Evolutionary conservation across 2,888 invertebrate species (phyloP).

Genomic region (Parelbella ahira): DNA sequence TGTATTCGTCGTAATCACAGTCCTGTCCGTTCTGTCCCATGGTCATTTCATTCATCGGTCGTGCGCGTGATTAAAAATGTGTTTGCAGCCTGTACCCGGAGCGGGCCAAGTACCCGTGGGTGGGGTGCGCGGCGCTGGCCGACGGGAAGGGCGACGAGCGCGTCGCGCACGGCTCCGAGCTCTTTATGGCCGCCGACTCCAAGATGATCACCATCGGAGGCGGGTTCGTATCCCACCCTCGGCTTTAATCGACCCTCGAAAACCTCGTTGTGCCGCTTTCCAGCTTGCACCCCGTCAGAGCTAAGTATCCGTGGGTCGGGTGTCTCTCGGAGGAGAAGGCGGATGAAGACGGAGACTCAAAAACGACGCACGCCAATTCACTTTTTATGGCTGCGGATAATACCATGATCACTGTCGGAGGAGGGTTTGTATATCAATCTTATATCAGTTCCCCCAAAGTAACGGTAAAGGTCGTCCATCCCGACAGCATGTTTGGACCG

Average conservation of each 20-base stretch:
- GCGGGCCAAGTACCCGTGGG: conserved; percentile 96
- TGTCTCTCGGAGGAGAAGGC: conserved; percentile 82
- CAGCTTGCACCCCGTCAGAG: conserved; percentile 87
- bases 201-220: conserved; percentile 98
- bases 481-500: too few relatives aligned
- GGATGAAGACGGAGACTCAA: conserved; percentile 55
- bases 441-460: too few relatives aligned
- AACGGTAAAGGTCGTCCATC: too few relatives aligned
- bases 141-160: conserved; percentile 78
- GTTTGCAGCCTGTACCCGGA: conserved; percentile 87
- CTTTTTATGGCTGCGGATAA: conserved; percentile 97
- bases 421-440: conserved; percentile 87
- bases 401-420: conserved; percentile 95
- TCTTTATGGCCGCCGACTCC: conserved; percentile 97
- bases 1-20: too few relatives aligned
- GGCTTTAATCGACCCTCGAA: too few relatives aligned
- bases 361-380: conserved; percentile 86
- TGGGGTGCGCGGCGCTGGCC: conserved; percentile 82
- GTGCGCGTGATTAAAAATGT: conserved; percentile 26
- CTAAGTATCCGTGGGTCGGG: conserved; percentile 96
- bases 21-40: background rate
- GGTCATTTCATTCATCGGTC: background rate
- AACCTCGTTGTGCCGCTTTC: conserved; percentile 22
- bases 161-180: conserved; percentile 91
- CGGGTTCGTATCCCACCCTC: conserved; percentile 88